Conservation (phyloP, 2,888 invertebrate species). For the Amblyjoppa proteus region DNA sequence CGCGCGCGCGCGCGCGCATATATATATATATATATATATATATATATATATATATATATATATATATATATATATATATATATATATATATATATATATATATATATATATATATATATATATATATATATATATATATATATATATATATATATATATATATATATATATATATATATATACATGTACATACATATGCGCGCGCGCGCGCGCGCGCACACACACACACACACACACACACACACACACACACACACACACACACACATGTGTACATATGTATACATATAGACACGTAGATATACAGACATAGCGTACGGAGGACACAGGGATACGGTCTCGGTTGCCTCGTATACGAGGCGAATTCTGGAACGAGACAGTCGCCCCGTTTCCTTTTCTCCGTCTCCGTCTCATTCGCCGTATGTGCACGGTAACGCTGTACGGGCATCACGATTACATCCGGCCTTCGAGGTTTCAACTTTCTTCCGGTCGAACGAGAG, state of each 20-base stretch:
- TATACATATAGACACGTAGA: neutral
- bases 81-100: too few relatives aligned
- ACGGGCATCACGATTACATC: slow-evolving; percentile 43
- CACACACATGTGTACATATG: neutral
- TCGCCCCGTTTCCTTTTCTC: slow-evolving; percentile 18
- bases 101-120: too few relatives aligned
- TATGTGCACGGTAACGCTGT: slow-evolving; percentile 4
- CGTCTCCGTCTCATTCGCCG: neutral
- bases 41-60: too few relatives aligned
- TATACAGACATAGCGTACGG: neutral
- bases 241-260: too few relatives aligned
- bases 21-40: too few relatives aligned
- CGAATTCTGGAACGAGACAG: slow-evolving; percentile 26
- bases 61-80: too few relatives aligned
- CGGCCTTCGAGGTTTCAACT: slow-evolving; percentile 47
- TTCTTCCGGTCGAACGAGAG: slow-evolving; percentile 45
- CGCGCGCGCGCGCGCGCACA: too few relatives aligned
- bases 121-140: too few relatives aligned
- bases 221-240: too few relatives aligned
- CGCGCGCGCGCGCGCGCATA: too few relatives aligned
- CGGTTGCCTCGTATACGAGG: neutral
- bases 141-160: too few relatives aligned
- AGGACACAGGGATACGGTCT: neutral
- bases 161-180: neutral
- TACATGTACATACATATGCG: too few relatives aligned